Percentiles rank a stretch among this genome's conserved stretches.
phyloP scores from a whole-genome alignment of 2,797 vertebrate genomes.

The Hapalemur alaotrensis region DNA sequence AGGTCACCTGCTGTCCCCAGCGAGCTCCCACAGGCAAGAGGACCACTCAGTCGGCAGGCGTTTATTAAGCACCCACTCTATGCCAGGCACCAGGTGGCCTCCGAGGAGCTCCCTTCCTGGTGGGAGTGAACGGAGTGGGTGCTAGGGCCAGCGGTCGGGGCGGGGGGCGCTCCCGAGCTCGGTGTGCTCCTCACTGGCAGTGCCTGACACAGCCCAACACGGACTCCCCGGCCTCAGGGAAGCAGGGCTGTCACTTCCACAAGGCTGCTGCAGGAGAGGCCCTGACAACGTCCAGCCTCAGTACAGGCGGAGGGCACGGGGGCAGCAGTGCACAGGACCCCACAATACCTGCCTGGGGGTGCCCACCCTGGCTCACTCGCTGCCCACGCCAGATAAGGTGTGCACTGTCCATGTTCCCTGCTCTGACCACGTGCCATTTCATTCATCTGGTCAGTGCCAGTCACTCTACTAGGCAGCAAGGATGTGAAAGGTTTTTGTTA shows the following conservation, averaged over 20 bases:
- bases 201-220: accelerated
- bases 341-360: not conserved
- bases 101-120: not conserved
- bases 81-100: not conserved
- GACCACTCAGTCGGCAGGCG: not conserved
- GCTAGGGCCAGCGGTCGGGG: not conserved
- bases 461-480: not conserved
- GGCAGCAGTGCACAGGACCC: not conserved
- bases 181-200: not conserved
- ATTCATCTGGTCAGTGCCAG: not conserved
- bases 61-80: not conserved
- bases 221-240: not conserved
- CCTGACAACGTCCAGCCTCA: not conserved
- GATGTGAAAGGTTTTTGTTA: not conserved
- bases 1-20: not conserved
- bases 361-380: not conserved
- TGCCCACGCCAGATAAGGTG: not conserved
- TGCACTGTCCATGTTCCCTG: not conserved
- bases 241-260: not conserved
- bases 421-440: not conserved
- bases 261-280: not conserved
- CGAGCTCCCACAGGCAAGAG: not conserved
- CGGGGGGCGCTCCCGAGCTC: not conserved
- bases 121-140: not conserved
- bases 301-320: not conserved